Conservation (phyloP, 2,113 vertebrate genomes). For the Morone chrysops region DNA sequence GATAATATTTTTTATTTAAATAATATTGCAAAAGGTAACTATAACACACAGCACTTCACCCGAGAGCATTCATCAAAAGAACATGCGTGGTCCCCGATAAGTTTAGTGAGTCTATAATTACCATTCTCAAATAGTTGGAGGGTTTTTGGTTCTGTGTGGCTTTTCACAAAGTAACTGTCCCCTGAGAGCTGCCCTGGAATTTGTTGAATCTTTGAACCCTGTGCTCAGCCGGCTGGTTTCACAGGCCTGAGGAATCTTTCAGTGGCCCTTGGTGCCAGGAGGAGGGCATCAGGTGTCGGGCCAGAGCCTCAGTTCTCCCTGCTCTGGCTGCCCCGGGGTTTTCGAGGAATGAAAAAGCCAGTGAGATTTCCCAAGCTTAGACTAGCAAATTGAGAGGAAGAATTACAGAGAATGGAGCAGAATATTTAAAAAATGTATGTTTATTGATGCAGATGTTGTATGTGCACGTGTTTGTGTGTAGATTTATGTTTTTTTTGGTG, state of each 20-base stretch:
- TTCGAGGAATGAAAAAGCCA: constrained; percentile 66
- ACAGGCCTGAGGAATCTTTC: constrained; percentile 82
- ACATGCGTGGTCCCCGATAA: not conserved
- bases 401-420: not conserved
- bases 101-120: constrained; percentile 57
- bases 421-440: not conserved
- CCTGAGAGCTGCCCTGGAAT: constrained; percentile 82
- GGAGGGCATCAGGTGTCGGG: constrained; percentile 77
- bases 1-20: not conserved
- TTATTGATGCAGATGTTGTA: not conserved
- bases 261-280: constrained; percentile 80
- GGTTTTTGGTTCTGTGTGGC: constrained; percentile 71
- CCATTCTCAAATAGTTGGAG: constrained; percentile 57
- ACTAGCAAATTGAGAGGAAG: constrained; percentile 2
- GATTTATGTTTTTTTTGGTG: not conserved
- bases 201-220: constrained; percentile 80
- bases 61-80: not conserved
- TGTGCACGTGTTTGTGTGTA: not conserved
- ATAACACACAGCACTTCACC: not conserved
- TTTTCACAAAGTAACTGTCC: constrained; percentile 73
- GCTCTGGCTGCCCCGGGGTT: constrained; percentile 46
- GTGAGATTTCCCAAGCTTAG: constrained; percentile 7
- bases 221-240: constrained; percentile 76
- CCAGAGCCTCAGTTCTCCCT: constrained; percentile 45
- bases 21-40: not conserved